Base-by-base conservation (phyloP, 2,888 invertebrate genomes). In the Drepana falcataria region DNA sequence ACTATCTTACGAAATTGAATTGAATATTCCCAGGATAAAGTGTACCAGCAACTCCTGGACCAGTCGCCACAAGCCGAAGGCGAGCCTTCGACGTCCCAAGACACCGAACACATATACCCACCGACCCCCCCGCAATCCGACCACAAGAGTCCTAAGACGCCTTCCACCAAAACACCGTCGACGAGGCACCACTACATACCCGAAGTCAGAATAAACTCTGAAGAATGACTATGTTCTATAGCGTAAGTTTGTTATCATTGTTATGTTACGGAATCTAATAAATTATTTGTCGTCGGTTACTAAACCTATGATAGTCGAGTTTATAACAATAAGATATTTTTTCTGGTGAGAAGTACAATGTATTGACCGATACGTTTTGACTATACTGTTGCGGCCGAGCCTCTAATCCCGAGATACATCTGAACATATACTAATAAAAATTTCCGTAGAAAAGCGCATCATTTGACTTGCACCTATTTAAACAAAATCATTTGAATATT, bases 81-180 rank as follows among this genome's bases (percentile, higher is more conserved):
- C 2, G 65, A 62, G 44, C 66, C 77, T 6, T 72, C 80, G 2
- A 66, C 75, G 35, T 72, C 78, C 0, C 76, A 78, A 47, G 68
- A 64, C 48, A 56, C 69, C 3, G 72, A 72, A 48, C 85, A 83
- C 79, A 72, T 85, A 51, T 88, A 75, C 81, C 90, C 90, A 37
- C 88, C 85, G 48, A 91, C 90, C 57, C 90, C 90, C 53, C 90
- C 90, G 44, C 83, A 81, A 55, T 89, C 88, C 35, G 87, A 86
- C 74, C 87, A 88, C 65, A 91, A 91, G 70, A 87, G 86, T 69
- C 89, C 89, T n/a, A 76, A 74, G 56, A 81, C 87, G 0, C 83
- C 86, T 37, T 62, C 75, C 63, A 74, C 80, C 1, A 81, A 82
- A 57, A 89, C 90, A 0, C 89, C 90, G 0, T 81, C 83, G 58